Evolutionary conservation across 2,797 vertebrate genomes (phyloP), one percentile per base, ranked within the genome.

Genomic region (Petrocephalus sullivani): DNA sequence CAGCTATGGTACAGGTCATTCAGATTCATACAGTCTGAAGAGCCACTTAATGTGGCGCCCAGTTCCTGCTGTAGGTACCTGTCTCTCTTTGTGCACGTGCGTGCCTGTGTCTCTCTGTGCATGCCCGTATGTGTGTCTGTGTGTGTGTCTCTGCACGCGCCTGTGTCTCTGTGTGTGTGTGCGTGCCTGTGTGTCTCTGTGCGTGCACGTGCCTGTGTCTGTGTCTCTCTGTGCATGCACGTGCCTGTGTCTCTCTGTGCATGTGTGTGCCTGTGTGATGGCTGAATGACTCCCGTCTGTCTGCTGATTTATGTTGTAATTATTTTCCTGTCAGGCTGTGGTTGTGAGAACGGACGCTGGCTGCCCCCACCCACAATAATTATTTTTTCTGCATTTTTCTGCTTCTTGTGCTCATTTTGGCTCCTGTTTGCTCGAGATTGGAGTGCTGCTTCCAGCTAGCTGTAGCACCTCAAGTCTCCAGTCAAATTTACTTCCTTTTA

Each of bases 221-320:
- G 12, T 84, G 7, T 49, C 16, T 56, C 86, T 23, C n/a, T 28
- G 53, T 9, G 53, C 53, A 2, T 53, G 53, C 4, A 4, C 8
- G 64, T 67, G 23, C 1, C 10, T 71, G 28, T 21, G 41, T 46
- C 19, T 83, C 78, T 83, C 8, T 85, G 3, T 67, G 23, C 10
- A 41, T 41, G 37, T 21, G 41, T 46, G 21, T 83, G 41, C 51
- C 8, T 85, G 3, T 84, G 49, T 9, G 2, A n/a, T 60, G 54
- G 16, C 7, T 37, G 85, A 46, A 57, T 21, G 23, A 41, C 23
- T 12, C 21, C 54, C 0, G n/a, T 23, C 10, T 84, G 33, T 21
- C 37, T 56, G 87, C 53, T 87, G 90, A 94, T 93, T 93, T 94
- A 94, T 90, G 1, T 33, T 89, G 67, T 83, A 78, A 88, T 90